These are phyloP conservation scores for Cheilosia variabilis DNA, from an alignment of 2,888 invertebrate genomes.

Conservation along the genomic window DNA sequence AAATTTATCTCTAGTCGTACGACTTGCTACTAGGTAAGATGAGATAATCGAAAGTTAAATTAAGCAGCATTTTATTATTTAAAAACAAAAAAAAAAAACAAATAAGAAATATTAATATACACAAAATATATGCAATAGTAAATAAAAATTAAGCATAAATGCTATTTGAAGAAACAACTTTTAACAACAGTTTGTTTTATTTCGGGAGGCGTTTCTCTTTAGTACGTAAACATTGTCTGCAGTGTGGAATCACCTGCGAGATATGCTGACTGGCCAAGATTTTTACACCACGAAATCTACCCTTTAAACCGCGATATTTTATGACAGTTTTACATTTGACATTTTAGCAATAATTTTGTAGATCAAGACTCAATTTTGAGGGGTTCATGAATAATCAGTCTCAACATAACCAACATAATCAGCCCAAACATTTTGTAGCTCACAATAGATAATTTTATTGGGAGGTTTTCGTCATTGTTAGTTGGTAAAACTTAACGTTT, in stretches of 20 bases:
- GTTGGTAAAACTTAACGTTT: too few species aligned
- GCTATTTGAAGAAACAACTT: constrained; percentile 63
- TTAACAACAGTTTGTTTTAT: constrained; percentile 48
- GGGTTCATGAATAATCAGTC: too few species aligned
- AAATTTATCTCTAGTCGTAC: constrained; percentile 33
- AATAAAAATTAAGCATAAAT: constrained; percentile 69
- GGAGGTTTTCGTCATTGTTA: too few species aligned
- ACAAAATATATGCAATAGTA: constrained; percentile 71
- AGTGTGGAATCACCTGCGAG: neutral
- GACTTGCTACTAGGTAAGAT: constrained; percentile 48
- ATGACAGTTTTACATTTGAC: too few species aligned
- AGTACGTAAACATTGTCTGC: neutral
- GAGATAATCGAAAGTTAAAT: constrained; percentile 49
- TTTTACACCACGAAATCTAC: too few species aligned
- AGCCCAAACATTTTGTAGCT: too few species aligned
- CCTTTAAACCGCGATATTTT: too few species aligned
- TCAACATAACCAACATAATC: too few species aligned
- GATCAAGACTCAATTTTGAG: too few species aligned
- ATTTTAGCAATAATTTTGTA: too few species aligned
- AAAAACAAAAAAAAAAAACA: constrained; percentile 25
- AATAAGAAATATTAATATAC: constrained; percentile 42
- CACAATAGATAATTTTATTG: too few species aligned
- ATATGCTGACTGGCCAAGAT: neutral
- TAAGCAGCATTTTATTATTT: constrained; percentile 61
- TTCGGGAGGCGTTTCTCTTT: neutral